Base-by-base conservation (phyloP, 2,113 vertebrate genomes). In the Noturus placidus region DNA sequence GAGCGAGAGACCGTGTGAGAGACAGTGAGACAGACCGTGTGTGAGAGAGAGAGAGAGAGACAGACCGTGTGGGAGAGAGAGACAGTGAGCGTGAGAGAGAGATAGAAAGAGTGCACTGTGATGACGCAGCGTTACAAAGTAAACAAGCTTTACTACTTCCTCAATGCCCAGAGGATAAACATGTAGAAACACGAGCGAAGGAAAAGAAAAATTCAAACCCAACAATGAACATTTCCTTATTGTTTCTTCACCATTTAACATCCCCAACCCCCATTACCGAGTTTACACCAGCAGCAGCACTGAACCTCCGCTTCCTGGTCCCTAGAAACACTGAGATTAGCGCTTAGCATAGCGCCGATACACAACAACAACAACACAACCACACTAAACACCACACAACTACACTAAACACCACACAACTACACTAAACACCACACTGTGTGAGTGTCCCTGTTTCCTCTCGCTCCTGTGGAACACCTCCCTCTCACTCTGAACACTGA, bases 121-220 rank as follows among this genome's bases (percentile, higher is more conserved):
- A 90, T 94, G 94, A 94, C 94, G 94, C 93, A 94, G 72, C 65
- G 80, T 81, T 81, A 92, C 89, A 88, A 85, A 91, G 86, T 88
- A 92, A 90, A 93, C 93, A 94, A 84, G 87, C 90, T 89, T 10
- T 7, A 72, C 61, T 85, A 11, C 84, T 88, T 27, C 72, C 89
- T 90, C 87, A 22, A 50, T 83, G 35, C 17, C 19, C 27, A 46
- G 50, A 59, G 42, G 42, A 13, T 42, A 35, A 27, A 10, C 10
- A 7, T 5, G 35, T 14, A 0, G 50, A 57, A 33, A 54, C 42
- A 52, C 56, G 20, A 63, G 7, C 22, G 50, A 77, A 15, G 25
- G 2, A 33, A 11, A 27, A 35, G 1, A 30, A 25, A n/a, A n/a
- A n/a, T n/a, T 11, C 6, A 52, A 9, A 8, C 4, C 7, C 1